These are phyloP conservation scores for Perca fluviatilis DNA, from an alignment of 2,113 vertebrate species.

Conservation along the genomic window DNA sequence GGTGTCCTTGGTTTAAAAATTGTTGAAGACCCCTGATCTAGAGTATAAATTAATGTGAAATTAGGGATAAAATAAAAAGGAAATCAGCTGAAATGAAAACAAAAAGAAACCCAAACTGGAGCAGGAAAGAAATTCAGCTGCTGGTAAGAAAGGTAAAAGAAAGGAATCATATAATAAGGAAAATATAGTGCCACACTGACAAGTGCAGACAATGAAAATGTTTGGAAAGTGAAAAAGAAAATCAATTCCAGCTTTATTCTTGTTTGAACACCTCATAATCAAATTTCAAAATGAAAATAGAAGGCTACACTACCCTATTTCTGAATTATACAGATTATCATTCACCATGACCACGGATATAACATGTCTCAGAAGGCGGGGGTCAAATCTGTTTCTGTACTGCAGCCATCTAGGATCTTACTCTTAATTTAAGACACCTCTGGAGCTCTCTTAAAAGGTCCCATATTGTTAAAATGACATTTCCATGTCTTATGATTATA, in stretches of 20 bases:
- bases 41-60: neutral
- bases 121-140: neutral
- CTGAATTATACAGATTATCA: neutral
- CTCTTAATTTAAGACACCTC: neutral
- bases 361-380: neutral
- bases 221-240: too few relatives aligned
- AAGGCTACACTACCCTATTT: neutral
- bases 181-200: neutral
- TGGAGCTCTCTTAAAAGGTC: neutral
- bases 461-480: too few relatives aligned
- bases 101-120: neutral
- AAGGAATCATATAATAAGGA: too few relatives aligned
- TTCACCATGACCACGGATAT: neutral
- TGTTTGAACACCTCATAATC: too few relatives aligned
- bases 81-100: neutral
- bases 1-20: too few relatives aligned
- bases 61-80: neutral
- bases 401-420: neutral
- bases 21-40: too few relatives aligned
- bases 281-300: neutral
- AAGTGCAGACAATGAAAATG: neutral
- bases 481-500: too few relatives aligned
- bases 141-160: too few relatives aligned
- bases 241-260: neutral
- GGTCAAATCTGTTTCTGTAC: neutral